These are phyloP conservation scores for Pseudolaguvia tuberculata DNA, from an alignment of 2,113 vertebrate genomes.

Conservation along the genomic window DNA sequence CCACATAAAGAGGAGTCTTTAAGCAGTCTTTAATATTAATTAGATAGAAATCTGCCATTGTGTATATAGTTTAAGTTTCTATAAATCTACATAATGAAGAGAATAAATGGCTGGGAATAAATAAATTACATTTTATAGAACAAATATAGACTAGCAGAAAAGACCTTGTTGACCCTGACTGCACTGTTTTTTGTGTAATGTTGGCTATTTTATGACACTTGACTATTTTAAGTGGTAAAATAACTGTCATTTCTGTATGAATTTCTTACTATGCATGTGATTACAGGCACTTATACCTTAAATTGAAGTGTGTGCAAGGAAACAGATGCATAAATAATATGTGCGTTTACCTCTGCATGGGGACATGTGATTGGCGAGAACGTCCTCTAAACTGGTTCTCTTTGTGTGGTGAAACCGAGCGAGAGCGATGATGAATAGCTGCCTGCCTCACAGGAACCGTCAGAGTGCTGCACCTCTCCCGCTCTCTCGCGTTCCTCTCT, in stretches of 20 bases:
- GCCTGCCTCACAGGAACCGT: slow-evolving; percentile 91
- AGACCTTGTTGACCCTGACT: no score
- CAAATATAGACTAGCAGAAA: no score
- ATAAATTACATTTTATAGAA: no score
- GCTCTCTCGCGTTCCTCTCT: slow-evolving; percentile 87
- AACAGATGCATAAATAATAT: background rate
- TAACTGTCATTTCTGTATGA: background rate
- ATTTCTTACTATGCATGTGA: background rate
- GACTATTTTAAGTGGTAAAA: background rate
- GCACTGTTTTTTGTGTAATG: background rate
- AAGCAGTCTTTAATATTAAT: no score
- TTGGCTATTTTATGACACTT: background rate
- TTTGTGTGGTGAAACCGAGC: slow-evolving; percentile 93
- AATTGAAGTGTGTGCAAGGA: slow-evolving; percentile 8
- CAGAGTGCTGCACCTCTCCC: slow-evolving; percentile 80
- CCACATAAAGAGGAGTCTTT: no score
- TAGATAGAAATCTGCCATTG: no score
- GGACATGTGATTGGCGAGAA: slow-evolving; percentile 89
- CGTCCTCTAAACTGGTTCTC: slow-evolving; percentile 90
- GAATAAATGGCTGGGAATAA: no score
- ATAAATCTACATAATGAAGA: no score
- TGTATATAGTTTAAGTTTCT: no score
- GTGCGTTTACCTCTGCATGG: slow-evolving; percentile 88
- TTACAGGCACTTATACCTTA: background rate
- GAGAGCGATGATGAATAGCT: slow-evolving; percentile 85